Percentiles rank a stretch among this genome's conserved stretches.
Evolutionary conservation across 2,888 invertebrate genomes (phyloP).

Genomic region (Drosophila putrida): DNA sequence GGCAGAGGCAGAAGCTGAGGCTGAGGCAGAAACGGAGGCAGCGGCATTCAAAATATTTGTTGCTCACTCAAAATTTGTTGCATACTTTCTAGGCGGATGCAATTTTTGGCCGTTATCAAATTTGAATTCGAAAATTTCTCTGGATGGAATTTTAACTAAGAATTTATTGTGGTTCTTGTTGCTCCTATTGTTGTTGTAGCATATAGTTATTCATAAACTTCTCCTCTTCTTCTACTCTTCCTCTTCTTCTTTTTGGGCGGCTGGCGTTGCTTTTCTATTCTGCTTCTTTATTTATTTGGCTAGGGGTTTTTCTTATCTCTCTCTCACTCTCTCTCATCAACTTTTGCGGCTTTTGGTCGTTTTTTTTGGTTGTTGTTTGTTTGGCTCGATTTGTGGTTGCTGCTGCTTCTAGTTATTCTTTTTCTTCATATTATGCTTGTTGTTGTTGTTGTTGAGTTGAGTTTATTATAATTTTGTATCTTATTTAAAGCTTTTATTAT

Average conservation of each 20-base stretch:
- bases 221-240: conserved; percentile 32
- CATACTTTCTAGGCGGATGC: conserved; percentile 41
- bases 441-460: neutral
- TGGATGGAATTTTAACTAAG: conserved; percentile 75
- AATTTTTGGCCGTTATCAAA: conserved; percentile 21
- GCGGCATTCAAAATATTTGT: conserved; percentile 26
- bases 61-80: conserved; percentile 24
- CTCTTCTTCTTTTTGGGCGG: conserved; percentile 77
- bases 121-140: conserved; percentile 26
- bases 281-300: conserved; percentile 23
- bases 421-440: conserved; percentile 1
- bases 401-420: conserved; percentile 22
- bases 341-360: conserved; percentile 58
- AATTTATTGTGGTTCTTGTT: conserved; percentile 39
- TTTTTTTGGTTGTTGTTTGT: too few relatives aligned
- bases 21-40: neutral
- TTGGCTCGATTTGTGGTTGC: conserved; percentile 56
- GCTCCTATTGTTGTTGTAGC: conserved; percentile 16
- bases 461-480: conserved; percentile 19
- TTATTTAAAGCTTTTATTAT: conserved; percentile 47
- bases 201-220: conserved; percentile 32
- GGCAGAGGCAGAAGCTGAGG: conserved; percentile 3
- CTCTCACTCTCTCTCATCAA: conserved; percentile 16
- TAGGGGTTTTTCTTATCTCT: conserved; percentile 13
- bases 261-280: conserved; percentile 82